Evolutionary conservation across 2,113 vertebrate genomes (phyloP), one percentile per base, ranked within the genome.

Genomic region (Zapus hudsonius): DNA sequence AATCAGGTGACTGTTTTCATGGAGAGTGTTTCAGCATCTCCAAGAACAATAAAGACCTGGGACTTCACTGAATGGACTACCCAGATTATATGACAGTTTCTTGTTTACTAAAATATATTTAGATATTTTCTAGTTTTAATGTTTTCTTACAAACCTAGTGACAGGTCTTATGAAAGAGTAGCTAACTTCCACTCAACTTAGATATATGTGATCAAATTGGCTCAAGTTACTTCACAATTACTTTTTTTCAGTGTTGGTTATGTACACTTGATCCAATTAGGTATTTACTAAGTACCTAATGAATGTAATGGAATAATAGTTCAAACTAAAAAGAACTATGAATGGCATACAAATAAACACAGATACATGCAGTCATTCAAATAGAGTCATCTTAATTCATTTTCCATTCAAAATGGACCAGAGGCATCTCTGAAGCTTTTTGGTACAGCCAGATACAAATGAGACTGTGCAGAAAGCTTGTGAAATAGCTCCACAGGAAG

Each of bases 301-400:
- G 61, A 72, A 79, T 25, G 38, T 90, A 79, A 79, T 42, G 84
- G 29, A 93, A 63, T 80, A 87, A 76, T 59, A 76, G 55, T 90
- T 92, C n/a, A 88, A 87, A 66, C 12, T 89, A 91, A 91, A 94
- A 90, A 90, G 72, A 90, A 80, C 61, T n/a, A 84, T 79, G 22
- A 85, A 47, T n/a, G 5, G 6, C 59, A 66, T 13, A 31, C 38
- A 82, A 91, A 81, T 85, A 47, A 38, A 40, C 9, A 27, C 16
- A 44, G 42, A 84, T 16, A 70, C 9, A 66, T 36, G n/a, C n/a
- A 61, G 11, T 89, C 22, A 80, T 16, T 61, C 61, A 90, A 76
- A 87, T 67, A 40, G 5, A 69, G 25, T 73, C 8, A 1, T 66
- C 12, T 61, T n/a, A 42, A 36, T 73, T 73, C 38, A 40, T 17